Evolutionary conservation across 2,113 vertebrate species (phyloP).

Genomic region (Melospiza melodia): DNA sequence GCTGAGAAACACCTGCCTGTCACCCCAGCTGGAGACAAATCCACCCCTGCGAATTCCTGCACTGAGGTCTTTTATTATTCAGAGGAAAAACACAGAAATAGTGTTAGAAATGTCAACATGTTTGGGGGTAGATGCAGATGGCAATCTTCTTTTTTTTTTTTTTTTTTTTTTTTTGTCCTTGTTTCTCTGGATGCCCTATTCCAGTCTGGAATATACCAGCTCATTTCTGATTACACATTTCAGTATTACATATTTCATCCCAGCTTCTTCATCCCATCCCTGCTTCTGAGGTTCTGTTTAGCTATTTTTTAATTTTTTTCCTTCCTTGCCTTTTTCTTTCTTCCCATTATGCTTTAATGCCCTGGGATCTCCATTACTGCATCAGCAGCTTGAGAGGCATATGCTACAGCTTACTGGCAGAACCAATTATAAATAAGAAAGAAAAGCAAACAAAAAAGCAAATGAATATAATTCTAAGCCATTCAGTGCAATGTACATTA

Average conservation of each 20-base stretch:
- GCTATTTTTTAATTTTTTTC: neutral
- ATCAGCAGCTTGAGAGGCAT: conserved; percentile 47
- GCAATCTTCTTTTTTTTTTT: neutral
- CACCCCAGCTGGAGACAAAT: neutral
- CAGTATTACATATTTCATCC: neutral
- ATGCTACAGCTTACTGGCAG: conserved; percentile 19
- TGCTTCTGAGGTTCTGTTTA: neutral
- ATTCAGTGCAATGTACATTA: conserved; percentile 39
- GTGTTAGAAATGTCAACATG: neutral
- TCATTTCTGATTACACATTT: neutral
- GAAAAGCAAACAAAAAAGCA: neutral
- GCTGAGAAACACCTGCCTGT: conserved; percentile 38
- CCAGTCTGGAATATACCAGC: neutral
- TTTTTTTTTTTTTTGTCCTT: neutral
- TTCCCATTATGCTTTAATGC: conserved; percentile 13
- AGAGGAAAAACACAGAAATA: neutral
- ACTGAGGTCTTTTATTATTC: neutral
- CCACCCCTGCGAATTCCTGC: neutral
- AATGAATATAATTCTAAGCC: neutral
- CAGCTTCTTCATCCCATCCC: neutral
- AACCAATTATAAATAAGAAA: conserved; percentile 35
- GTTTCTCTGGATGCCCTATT: neutral
- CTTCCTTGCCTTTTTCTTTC: neutral
- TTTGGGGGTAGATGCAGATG: neutral
- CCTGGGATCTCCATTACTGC: conserved; percentile 17